Evolutionary conservation across 2,888 invertebrate species (phyloP), one percentile per base, ranked within the genome.

Genomic region (Chrysodeixis includens): DNA sequence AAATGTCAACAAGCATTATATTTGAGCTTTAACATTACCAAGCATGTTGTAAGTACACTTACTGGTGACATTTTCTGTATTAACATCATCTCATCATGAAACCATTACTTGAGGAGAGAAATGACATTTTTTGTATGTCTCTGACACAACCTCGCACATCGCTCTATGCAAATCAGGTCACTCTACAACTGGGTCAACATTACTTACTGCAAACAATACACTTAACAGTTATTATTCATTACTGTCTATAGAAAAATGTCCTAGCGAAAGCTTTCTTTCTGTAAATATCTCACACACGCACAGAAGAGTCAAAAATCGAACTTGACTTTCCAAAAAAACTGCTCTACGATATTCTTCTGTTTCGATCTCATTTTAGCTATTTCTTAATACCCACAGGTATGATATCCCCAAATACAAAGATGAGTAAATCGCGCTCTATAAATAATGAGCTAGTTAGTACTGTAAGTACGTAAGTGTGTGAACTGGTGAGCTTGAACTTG

Each of bases 401-500:
- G n/a, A 26, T 26, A 4, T 26, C 26, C 26, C 26, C 26, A 26
- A 26, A 4, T 26, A 26, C 6, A 26, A 26, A 26, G 26, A 4
- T 26, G 26, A 26, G 26, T 6, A 26, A 26, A 26, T 4, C 40
- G 10, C 4, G n/a, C 6, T n/a, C 1, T 40, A 40, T 4, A 12
- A 40, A 7, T 6, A 40, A 40, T 40, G 1, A 40, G 5, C n/a
- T 6, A 4, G 7, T 40, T n/a, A n/a, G 14, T 40, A 35, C 35
- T 1, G 12, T 35, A 0, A 4, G n/a, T 14, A 0, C n/a, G n/a
- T 4, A n/a, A n/a, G n/a, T 40, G n/a, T 1, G 40, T 40, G 4
- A 40, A n/a, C 40, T 12, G 12, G n/a, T 61, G 18, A n/a, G 20
- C 22, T 52, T 53, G 52, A 59, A 60, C 62, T 76, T 62, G 57